These are phyloP conservation scores for Promerops cafer DNA, from an alignment of 2,113 vertebrate genomes.

Conservation along the genomic window DNA sequence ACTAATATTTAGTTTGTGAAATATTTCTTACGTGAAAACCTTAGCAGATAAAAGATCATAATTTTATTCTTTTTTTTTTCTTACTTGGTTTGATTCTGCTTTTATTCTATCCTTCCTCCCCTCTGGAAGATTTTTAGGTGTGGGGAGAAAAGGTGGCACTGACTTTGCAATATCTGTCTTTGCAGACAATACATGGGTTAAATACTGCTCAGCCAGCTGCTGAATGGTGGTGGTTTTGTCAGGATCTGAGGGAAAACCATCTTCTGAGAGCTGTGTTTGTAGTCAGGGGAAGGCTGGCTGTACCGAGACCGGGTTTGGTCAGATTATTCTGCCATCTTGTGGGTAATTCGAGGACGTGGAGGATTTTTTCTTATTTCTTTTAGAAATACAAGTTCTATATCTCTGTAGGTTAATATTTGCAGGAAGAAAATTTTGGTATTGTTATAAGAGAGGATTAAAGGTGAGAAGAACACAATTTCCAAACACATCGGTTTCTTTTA, in stretches of 20 bases:
- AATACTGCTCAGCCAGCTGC: not conserved
- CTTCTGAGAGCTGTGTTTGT: not conserved
- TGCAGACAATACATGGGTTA: not conserved
- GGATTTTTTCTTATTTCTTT: not conserved
- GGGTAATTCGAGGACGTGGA: not conserved
- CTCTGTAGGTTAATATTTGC: not conserved
- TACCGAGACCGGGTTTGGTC: rapidly evolving
- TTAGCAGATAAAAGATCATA: not conserved
- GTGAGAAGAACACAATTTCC: not conserved
- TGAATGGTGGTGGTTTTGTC: not conserved
- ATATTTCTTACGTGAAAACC: not conserved
- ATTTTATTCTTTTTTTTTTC: not conserved
- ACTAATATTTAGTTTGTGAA: not conserved
- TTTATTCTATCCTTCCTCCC: not conserved
- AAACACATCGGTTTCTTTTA: not conserved
- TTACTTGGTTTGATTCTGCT: not conserved
- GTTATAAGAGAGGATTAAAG: not conserved
- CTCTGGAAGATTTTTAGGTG: not conserved
- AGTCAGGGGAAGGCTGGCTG: no score
- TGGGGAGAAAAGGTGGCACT: rapidly evolving
- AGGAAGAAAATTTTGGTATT: not conserved
- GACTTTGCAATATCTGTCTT: not conserved
- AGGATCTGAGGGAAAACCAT: not conserved
- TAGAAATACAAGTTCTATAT: not conserved
- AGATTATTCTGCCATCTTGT: slow-evolving; percentile 28